These are phyloP conservation scores for Puntigrus tetrazona DNA, from an alignment of 2,113 vertebrate species.

Conservation along the genomic window DNA sequence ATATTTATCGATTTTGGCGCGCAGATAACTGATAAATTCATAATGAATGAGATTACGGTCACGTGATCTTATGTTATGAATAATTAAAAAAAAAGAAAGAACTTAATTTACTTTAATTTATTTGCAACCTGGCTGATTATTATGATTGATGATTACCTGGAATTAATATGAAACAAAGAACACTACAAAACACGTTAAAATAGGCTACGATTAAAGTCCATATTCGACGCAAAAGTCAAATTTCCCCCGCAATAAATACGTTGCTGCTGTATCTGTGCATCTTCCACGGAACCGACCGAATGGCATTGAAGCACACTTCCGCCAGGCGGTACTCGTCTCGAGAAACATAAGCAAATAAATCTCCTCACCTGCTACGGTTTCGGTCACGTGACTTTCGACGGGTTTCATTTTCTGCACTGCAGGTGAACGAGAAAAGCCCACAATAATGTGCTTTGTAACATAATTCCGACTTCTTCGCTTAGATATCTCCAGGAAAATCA, in stretches of 20 bases:
- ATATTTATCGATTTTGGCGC: no score
- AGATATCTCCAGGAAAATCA: neutral
- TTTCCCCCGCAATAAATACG: neutral
- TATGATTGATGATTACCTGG: no score
- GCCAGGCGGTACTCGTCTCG: neutral
- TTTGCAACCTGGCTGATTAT: neutral
- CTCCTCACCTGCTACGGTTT: conserved; percentile 25
- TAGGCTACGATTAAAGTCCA: neutral
- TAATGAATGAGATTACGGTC: neutral
- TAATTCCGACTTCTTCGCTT: neutral
- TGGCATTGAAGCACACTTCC: neutral
- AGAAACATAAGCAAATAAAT: conserved; percentile 46
- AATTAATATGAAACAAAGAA: neutral
- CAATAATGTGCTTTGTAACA: neutral
- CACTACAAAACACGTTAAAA: neutral
- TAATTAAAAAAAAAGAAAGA: no score
- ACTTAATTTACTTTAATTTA: no score
- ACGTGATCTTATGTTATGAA: neutral
- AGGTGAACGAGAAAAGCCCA: neutral
- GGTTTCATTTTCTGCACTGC: conserved; percentile 25
- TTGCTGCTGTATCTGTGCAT: neutral
- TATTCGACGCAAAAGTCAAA: neutral
- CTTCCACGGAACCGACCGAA: neutral
- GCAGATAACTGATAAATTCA: no score
- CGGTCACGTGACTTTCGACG: conserved; percentile 39